Evolutionary conservation across 2,888 invertebrate species (phyloP), one percentile per base, ranked within the genome.

Genomic region (Cheilosia pagana): DNA sequence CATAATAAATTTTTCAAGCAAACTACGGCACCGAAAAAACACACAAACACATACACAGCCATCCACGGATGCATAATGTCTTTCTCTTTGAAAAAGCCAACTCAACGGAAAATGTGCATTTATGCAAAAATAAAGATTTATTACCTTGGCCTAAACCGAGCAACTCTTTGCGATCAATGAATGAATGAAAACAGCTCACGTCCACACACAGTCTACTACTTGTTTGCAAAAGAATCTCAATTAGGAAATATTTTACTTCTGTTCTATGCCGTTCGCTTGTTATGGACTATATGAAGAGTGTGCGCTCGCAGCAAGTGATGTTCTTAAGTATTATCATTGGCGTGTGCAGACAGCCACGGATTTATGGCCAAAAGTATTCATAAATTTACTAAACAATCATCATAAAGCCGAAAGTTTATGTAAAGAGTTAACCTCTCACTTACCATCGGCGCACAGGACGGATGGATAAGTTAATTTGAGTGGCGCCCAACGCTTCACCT

Each of bases 121-220:
- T 35, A 35, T 85, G 85, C 79, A 85, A 81, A 79, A 75, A 71
- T 35, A 52, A 71, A 81, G 75, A 85, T 85, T 85, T 85, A 85
- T 85, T 85, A 62, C 85, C 85, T 81, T 81, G 81, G 81, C 85
- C 79, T 70, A 70, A 79, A 71, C 63, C 53, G 21, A 53, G 45
- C 57, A 52, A 21, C 59, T 60, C 75, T 39, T 35, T 68, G 60
- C 65, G 53, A 75, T 79, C 68, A 85, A 75, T 79, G 79, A 85
- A 83, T 79, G 70, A 85, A 81, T 81, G 55, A 67, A 70, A 52
- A 77, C 60, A 43, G 23, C 28, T 68, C 67, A 52, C 59, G 53
- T 77, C 48, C 48, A 53, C 78, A 35, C 28, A 28, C 7, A 8
- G 28, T 28, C 28, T 28, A 28, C 39, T 60, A 41, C 41, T 67